Percentiles rank a stretch among this genome's conserved stretches.
phyloP scores from a whole-genome alignment of 2,113 vertebrate genomes.

The Talpa occidentalis region DNA sequence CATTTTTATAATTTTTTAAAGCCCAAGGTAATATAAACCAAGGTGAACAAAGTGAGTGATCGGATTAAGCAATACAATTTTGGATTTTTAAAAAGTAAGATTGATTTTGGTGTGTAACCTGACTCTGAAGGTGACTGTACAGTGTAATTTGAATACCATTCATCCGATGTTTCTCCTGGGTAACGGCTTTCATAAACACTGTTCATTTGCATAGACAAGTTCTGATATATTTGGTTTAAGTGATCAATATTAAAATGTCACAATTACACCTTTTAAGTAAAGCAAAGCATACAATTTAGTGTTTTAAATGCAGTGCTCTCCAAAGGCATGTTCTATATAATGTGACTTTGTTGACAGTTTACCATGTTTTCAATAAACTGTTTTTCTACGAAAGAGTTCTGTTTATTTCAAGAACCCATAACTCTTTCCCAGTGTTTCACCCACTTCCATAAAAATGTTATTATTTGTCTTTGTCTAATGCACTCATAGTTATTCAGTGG shows the following conservation, averaged over 20 bases:
- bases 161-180: background rate
- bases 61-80: background rate
- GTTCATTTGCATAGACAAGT: background rate
- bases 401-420: background rate
- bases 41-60: background rate
- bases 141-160: background rate
- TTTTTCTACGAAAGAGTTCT: constrained; percentile 15
- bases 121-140: background rate
- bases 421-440: background rate
- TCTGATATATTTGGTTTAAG: constrained; percentile 5
- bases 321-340: background rate
- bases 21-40: background rate
- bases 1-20: constrained; percentile 9
- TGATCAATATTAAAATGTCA: background rate
- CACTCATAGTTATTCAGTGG: background rate
- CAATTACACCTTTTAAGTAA: constrained; percentile 20
- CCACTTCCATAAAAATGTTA: background rate
- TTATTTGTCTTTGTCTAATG: background rate
- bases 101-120: background rate
- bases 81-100: background rate
- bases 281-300: background rate
- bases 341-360: constrained; percentile 35
- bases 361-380: background rate
- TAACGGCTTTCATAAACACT: background rate
- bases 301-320: background rate